Evolutionary conservation across 2,888 invertebrate genomes (phyloP).

Genomic region (Perizoma flavofasciatum): DNA sequence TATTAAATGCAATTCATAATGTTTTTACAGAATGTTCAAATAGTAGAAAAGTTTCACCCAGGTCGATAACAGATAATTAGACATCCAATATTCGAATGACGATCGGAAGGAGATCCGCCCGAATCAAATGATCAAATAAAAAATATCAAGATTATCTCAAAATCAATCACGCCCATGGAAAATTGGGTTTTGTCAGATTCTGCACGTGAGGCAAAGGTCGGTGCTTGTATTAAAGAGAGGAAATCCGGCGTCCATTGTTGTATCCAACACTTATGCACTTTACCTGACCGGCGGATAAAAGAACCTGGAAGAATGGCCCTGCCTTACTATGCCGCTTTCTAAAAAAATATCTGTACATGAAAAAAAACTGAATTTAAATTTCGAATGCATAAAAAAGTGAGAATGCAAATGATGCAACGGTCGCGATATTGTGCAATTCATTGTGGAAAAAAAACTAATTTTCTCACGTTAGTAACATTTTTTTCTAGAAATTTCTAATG

Average conservation of each 20-base stretch:
- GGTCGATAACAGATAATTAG: slow-evolving; percentile 35
- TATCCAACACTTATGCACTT: slow-evolving; percentile 73
- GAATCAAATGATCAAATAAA: slow-evolving; percentile 57
- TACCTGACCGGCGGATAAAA: slow-evolving; percentile 79
- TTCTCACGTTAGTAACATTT: slow-evolving; percentile 76
- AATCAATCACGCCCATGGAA: slow-evolving; percentile 83
- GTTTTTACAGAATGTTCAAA: slow-evolving; percentile 1
- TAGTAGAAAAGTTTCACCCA: slow-evolving; percentile 6
- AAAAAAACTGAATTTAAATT: slow-evolving; percentile 49
- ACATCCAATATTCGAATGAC: slow-evolving; percentile 42
- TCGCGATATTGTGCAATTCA: slow-evolving; percentile 53
- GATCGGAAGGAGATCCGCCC: slow-evolving; percentile 55
- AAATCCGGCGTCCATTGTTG: slow-evolving; percentile 81
- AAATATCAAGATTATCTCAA: slow-evolving; percentile 73
- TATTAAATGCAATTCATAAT: not conserved
- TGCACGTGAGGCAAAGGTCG: slow-evolving; percentile 80
- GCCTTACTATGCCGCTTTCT: slow-evolving; percentile 64
- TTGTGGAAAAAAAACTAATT: slow-evolving; percentile 74
- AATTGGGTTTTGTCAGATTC: slow-evolving; percentile 73
- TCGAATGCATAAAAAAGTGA: slow-evolving; percentile 39
- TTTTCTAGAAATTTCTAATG: slow-evolving; percentile 77
- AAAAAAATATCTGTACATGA: slow-evolving; percentile 63
- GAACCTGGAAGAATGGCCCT: slow-evolving; percentile 57
- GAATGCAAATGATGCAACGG: slow-evolving; percentile 79
- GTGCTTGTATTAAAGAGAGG: slow-evolving; percentile 80